Conservation (phyloP, 2,113 vertebrate genomes). For the Datnioides undecimradiatus region DNA sequence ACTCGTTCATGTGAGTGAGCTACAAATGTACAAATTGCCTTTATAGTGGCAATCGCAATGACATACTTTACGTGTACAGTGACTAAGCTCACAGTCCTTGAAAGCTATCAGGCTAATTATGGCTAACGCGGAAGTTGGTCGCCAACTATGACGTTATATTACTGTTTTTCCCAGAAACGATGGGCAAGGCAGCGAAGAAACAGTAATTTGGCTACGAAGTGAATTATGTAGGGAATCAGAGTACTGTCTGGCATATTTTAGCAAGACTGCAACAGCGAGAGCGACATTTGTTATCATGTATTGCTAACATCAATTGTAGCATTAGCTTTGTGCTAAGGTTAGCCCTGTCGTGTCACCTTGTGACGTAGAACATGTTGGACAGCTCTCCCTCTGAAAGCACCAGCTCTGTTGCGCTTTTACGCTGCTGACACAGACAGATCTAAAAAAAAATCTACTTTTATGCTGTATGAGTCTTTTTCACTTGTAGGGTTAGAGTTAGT, state of each 20-base stretch:
- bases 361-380: not conserved
- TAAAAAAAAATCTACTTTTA: not conserved
- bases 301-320: not conserved
- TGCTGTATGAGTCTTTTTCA: not conserved
- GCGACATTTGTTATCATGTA: too few species aligned
- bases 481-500: too few species aligned
- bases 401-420: not conserved
- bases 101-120: not conserved
- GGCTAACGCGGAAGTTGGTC: not conserved
- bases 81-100: too few species aligned
- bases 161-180: too few species aligned
- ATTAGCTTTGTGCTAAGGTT: not conserved
- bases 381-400: not conserved
- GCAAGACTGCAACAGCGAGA: too few species aligned
- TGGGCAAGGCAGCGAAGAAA: too few species aligned
- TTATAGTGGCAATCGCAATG: too few species aligned
- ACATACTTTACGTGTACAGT: too few species aligned
- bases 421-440: too few species aligned
- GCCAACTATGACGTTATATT: not conserved
- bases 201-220: too few species aligned
- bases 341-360: not conserved
- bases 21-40: not conserved
- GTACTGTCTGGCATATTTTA: not conserved
- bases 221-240: not conserved
- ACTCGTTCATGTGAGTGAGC: not conserved